Conservation (phyloP, 2,113 vertebrate genomes). For the Festucalex cinctus region DNA sequence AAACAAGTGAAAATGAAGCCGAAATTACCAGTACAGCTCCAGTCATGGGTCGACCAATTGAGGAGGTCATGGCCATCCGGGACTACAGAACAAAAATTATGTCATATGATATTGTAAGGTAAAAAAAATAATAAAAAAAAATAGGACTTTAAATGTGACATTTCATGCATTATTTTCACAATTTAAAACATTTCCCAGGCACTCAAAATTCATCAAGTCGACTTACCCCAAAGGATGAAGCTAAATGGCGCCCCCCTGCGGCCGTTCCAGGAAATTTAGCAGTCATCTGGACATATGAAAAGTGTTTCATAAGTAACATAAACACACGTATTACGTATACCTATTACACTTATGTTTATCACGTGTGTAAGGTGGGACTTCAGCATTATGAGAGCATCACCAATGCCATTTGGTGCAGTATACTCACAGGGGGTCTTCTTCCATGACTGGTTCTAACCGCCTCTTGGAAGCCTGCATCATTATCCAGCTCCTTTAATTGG, state of each 20-base stretch:
- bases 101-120: background rate
- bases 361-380: background rate
- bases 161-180: background rate
- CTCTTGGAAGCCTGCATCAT: slow-evolving; percentile 89
- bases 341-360: background rate
- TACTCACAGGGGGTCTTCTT: slow-evolving; percentile 86
- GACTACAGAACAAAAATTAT: slow-evolving; percentile 68
- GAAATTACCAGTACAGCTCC: slow-evolving; percentile 84
- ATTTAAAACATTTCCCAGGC: background rate
- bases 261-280: slow-evolving; percentile 86
- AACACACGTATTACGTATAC: background rate
- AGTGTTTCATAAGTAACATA: background rate
- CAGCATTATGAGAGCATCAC: background rate
- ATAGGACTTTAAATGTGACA: background rate
- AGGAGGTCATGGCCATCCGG: slow-evolving; percentile 78
- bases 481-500: slow-evolving; percentile 87
- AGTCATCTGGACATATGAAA: slow-evolving; percentile 75
- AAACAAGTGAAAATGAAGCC: background rate
- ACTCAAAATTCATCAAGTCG: background rate
- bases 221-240: slow-evolving; percentile 84
- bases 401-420: background rate
- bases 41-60: slow-evolving; percentile 87
- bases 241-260: slow-evolving; percentile 77
- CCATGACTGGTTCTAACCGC: slow-evolving; percentile 91
- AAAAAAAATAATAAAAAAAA: background rate